Base-by-base conservation (phyloP, 2,888 invertebrate genomes). In the Sinhomidia bicolor region DNA sequence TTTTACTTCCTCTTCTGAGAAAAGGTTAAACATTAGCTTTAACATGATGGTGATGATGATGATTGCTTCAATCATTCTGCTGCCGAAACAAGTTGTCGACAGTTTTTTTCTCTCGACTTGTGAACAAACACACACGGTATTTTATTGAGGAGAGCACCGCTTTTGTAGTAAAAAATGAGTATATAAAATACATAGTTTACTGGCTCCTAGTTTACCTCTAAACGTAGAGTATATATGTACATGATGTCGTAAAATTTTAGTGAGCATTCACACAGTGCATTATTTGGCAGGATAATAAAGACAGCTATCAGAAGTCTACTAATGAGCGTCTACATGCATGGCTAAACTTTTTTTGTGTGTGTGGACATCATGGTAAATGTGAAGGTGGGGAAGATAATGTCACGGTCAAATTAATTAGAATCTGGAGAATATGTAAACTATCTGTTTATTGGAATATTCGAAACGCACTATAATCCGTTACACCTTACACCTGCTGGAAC, bases 351-450 rank as follows among this genome's bases (percentile, higher is more conserved):
- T 62, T n/a, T n/a, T n/a, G n/a, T n/a, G 60, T 62, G 14, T 62
- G 0, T 1, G 1, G 62, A 32, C n/a, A 36, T 36, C 4, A n/a
- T 36, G 7, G 29, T 32, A 62, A 62, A 62, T 62, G 62, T 62
- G 62, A 62, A 62, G 62, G 62, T 62, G 32, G 32, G 7, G 32
- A 54, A 54, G 60, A 57, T 57, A 79, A 79, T 79, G 79, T 79
- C 79, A 79, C 41, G 79, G 79, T 57, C 79, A 60, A 79, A 79
- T 79, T 79, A 79, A 79, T 79, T 41, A 32, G 57, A 41, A 57
- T 20, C 23, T 57, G 17, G n/a, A 12, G 60, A 51, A 3, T 12
- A 51, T 14, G 51, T n/a, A 14, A 51, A n/a, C 4, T 14, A 14
- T n/a, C 12, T 7, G 4, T 44, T 12, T 44, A 44, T 44, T 44